Conservation (phyloP, 2,113 vertebrate genomes). For the Cryptotis parvus region DNA sequence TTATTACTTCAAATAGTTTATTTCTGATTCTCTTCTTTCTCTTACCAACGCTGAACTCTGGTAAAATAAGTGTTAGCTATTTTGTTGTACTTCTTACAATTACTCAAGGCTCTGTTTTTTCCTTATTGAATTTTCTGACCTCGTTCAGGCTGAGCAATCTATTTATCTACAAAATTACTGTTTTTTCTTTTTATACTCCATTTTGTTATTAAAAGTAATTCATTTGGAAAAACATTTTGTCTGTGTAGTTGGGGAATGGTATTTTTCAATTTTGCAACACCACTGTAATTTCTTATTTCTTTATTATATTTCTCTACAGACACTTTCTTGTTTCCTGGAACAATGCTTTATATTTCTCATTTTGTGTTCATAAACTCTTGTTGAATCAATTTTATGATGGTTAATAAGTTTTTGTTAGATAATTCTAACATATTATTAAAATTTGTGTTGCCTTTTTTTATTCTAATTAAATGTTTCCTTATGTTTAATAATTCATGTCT, state of each 20-base stretch:
- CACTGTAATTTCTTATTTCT: background rate
- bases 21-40: background rate
- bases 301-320: background rate
- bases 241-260: background rate
- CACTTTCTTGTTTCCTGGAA: background rate
- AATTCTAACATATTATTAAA: background rate
- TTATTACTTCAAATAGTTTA: background rate
- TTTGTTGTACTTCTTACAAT: background rate
- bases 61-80: background rate
- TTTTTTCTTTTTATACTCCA: background rate
- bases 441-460: background rate
- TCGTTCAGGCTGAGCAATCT: background rate
- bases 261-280: constrained; percentile 6
- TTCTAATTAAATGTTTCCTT: background rate
- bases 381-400: background rate
- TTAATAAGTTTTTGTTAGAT: background rate
- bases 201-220: background rate
- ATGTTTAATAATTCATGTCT: background rate
- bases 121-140: background rate
- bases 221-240: background rate
- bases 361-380: constrained; percentile 5
- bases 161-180: background rate
- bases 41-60: background rate
- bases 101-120: background rate
- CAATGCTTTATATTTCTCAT: background rate